Base-by-base conservation (phyloP, 30 jellyfish, hydroid and myxozoan species). In the Pelagia noctiluca region DNA sequence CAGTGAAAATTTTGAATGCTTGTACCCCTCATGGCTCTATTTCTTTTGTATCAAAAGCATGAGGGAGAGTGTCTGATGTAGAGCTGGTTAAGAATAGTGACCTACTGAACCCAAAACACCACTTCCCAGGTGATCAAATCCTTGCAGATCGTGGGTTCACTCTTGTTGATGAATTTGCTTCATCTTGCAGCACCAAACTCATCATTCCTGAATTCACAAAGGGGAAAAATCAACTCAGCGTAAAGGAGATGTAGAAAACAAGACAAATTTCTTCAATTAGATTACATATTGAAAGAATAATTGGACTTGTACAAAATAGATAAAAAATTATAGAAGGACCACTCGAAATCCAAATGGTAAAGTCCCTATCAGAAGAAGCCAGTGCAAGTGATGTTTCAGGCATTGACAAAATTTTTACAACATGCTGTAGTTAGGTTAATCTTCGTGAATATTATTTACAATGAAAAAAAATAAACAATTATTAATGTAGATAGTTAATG, bases 61-160 rank as follows among this genome's bases (percentile, higher is more conserved):
- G 88, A 82, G 88, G 88, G 3, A 22, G 88, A 49, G 88, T 76
- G 2, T 10, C 78, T 2, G 88, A 76, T 76, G 83, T 28, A 10
- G 80, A 5, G 53, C 25, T 19, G 16, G 68, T 52, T 25, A 52
- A 52, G 68, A 52, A 52, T 52, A 52, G 68, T 52, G 68, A 30
- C 68, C 21, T 52, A 25, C 16, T 52, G 30, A 52, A 30, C 28
- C 68, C 16, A 3, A 52, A 52, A 52, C 21, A 52, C 68, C 68
- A 52, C 68, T 30, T 10, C 21, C 68, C 68, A 10, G 68, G 68
- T 52, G 68, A 52, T 52, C 68, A 52, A 19, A 30, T 52, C 2
- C 21, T 52, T 25, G 68, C 68, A 52, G 68, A 52, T 30, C 68
- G 26, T 52, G 68, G 68, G 30, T 52, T 52, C 21, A 52, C 68